Percentiles rank a stretch among this genome's conserved stretches.
Evolutionary conservation across 35 echinoderm and acorn worm species (phyloP).

Genomic region (Ophiothrix spiculata): DNA sequence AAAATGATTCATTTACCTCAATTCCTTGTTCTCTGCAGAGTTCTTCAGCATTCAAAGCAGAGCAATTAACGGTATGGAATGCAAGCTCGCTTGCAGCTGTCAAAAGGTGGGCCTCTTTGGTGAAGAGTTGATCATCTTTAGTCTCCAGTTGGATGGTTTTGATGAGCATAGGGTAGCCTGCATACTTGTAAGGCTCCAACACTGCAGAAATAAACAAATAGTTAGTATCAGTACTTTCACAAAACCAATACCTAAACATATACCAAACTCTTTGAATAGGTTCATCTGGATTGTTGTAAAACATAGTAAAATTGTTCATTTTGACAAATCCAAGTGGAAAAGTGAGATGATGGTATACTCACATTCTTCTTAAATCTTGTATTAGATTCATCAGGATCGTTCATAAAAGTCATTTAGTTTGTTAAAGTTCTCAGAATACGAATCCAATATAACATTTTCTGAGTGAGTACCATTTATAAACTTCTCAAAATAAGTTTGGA

Average conservation of each 20-base stretch:
- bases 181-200: constrained; percentile 98
- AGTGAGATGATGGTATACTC: no score
- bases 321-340: no score
- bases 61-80: constrained; percentile 93
- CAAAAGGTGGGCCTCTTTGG: constrained; percentile 74
- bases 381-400: no score
- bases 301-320: no score
- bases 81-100: constrained; percentile 76
- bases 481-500: no score
- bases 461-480: no score
- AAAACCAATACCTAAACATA: background rate
- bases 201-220: constrained; percentile 36
- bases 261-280: no score
- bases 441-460: no score
- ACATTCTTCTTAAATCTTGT: no score
- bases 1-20: constrained; percentile 77
- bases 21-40: constrained; percentile 82
- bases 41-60: constrained; percentile 82
- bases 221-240: background rate
- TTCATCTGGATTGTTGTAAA: no score
- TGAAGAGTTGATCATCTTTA: constrained; percentile 70
- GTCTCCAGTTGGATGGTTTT: constrained; percentile 97
- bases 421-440: no score
- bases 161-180: constrained; percentile 97
- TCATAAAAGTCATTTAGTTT: no score